A percentile compares a stretch with the other conserved stretches of the same genome.
These are phyloP conservation scores for Rhimphoctona megacephalus DNA, from an alignment of 2,888 invertebrate species.

Conservation along the genomic window DNA sequence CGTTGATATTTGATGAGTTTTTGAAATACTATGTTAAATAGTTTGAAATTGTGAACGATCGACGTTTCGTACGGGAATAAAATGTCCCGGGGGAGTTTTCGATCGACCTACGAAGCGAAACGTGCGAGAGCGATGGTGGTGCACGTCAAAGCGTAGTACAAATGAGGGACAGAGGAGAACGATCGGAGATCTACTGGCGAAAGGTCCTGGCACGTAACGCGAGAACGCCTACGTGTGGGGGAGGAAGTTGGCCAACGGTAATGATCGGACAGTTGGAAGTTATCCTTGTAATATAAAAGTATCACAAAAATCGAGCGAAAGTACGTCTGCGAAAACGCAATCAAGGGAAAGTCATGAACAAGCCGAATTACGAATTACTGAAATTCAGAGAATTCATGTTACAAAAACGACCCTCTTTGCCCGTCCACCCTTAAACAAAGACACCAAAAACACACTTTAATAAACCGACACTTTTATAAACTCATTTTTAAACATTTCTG, in stretches of 20 bases:
- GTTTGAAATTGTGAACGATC: conserved; percentile 49
- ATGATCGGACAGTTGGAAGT: conserved; percentile 13
- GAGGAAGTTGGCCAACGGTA: background rate
- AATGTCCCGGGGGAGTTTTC: conserved; percentile 64
- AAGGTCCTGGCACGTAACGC: conserved; percentile 33
- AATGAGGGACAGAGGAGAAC: conserved; percentile 10
- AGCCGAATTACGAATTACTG: background rate
- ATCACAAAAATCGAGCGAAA: background rate
- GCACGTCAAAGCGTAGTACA: conserved; percentile 34
- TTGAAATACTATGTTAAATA: conserved; percentile 49
- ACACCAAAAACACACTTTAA: too few species aligned
- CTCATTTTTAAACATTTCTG: background rate
- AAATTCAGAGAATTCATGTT: too few species aligned
- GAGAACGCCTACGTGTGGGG: conserved; percentile 29
- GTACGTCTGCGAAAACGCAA: background rate
- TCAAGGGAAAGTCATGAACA: background rate
- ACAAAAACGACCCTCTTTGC: too few species aligned
- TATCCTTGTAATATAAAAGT: conserved; percentile 18
- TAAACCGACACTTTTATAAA: background rate
- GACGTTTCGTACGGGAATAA: conserved; percentile 61
- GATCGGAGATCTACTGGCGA: conserved; percentile 44
- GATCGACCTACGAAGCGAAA: conserved; percentile 66
- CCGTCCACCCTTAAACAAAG: too few species aligned
- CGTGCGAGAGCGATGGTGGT: conserved; percentile 35
- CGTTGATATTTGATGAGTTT: conserved; percentile 26